These are phyloP conservation scores for Eilema griseolum DNA, from an alignment of 2,888 invertebrate species.

Conservation along the genomic window DNA sequence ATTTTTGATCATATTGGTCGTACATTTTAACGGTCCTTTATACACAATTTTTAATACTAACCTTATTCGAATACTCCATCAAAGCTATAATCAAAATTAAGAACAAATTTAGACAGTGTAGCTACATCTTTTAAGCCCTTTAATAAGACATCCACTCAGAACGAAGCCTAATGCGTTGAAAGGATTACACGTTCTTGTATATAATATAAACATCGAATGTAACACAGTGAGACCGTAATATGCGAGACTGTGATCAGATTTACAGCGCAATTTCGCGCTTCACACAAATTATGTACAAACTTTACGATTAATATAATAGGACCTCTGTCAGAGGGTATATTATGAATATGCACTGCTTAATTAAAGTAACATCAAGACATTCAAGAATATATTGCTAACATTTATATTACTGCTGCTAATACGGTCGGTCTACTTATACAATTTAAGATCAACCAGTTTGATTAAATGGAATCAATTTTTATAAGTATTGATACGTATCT, in stretches of 20 bases:
- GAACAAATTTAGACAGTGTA: conserved; percentile 33
- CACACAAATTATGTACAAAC: conserved; percentile 18
- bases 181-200: neutral
- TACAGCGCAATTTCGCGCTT: conserved; percentile 12
- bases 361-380: conserved; percentile 17
- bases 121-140: neutral
- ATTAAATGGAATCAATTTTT: neutral
- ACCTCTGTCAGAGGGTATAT: conserved; percentile 18
- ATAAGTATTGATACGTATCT: neutral
- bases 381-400: neutral
- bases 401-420: conserved; percentile 11
- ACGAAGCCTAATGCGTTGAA: conserved; percentile 8
- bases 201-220: conserved; percentile 10
- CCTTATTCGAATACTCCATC: conserved; percentile 38
- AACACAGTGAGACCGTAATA: conserved; percentile 4
- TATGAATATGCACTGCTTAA: conserved; percentile 17
- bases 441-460: neutral
- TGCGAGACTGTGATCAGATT: conserved; percentile 3
- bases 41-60: conserved; percentile 22
- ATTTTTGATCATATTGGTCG: conserved; percentile 8
- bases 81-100: conserved; percentile 30
- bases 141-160: conserved; percentile 17
- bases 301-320: conserved; percentile 12
- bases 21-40: conserved; percentile 19
- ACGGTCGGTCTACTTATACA: neutral